These are phyloP conservation scores for Lasiommata megera DNA, from an alignment of 2,888 invertebrate genomes.

Conservation along the genomic window DNA sequence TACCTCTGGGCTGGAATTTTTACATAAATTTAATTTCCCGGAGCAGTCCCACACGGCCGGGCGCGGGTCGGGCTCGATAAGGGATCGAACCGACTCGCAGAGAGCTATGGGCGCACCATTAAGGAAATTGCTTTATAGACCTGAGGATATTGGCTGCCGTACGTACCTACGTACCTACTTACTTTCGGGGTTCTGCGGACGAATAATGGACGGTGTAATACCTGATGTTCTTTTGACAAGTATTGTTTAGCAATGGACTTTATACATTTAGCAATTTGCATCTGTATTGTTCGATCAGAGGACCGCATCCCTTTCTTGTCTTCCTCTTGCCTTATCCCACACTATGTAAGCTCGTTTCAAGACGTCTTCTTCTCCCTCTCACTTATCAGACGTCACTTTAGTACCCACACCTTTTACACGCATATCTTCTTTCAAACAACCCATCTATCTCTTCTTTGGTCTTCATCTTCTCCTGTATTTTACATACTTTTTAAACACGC, in stretches of 20 bases:
- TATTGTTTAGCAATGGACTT: background rate
- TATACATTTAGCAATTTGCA: too few relatives aligned
- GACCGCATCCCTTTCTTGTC: too few relatives aligned
- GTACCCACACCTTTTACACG: too few relatives aligned
- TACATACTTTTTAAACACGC: too few relatives aligned
- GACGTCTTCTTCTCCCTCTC: too few relatives aligned
- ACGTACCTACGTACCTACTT: conserved; percentile 8
- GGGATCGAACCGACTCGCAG: conserved; percentile 48
- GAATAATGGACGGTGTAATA: background rate
- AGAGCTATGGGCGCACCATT: conserved; percentile 62
- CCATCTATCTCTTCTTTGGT: too few relatives aligned
- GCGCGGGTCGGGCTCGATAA: conserved; percentile 34
- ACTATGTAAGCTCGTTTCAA: too few relatives aligned
- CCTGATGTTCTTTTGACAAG: background rate
- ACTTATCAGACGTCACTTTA: too few relatives aligned
- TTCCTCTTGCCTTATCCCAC: too few relatives aligned
- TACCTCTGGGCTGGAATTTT: conserved; percentile 18
- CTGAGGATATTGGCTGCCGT: conserved; percentile 40
- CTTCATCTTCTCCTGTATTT: too few relatives aligned
- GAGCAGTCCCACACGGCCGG: conserved; percentile 14
- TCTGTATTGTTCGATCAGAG: too few relatives aligned
- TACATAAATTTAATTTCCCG: conserved; percentile 32
- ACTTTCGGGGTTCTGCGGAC: conserved; percentile 8
- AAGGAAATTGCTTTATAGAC: conserved; percentile 72
- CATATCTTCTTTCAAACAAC: too few relatives aligned